phyloP scores from a whole-genome alignment of 2,797 vertebrate genomes.

The Pseudopleuronectes americanus region DNA sequence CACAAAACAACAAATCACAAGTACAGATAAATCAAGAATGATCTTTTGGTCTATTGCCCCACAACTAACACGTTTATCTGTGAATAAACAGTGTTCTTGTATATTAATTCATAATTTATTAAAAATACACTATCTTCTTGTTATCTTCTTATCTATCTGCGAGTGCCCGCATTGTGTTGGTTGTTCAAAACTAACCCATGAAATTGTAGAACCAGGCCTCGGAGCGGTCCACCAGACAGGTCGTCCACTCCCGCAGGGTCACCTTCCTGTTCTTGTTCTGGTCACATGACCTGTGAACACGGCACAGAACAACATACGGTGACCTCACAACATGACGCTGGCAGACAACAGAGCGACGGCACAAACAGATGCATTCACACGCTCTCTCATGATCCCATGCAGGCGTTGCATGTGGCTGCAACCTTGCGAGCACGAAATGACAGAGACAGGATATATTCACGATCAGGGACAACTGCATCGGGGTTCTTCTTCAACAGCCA shows the following conservation, averaged over 20 bases:
- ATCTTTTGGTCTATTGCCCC: too few relatives aligned
- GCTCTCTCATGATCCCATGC: neutral
- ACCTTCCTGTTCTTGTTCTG: conserved; percentile 82
- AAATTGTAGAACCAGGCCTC: conserved; percentile 80
- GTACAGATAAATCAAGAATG: too few relatives aligned
- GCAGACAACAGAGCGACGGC: neutral
- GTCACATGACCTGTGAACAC: conserved; percentile 80
- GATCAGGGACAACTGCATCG: conserved; percentile 18
- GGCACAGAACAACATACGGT: conserved; percentile 28
- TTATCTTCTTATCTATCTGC: neutral
- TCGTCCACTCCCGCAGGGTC: conserved; percentile 82
- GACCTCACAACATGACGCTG: conserved; percentile 15
- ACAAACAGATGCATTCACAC: conserved; percentile 14
- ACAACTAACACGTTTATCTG: neutral
- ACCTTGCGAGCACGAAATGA: neutral
- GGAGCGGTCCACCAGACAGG: conserved; percentile 78
- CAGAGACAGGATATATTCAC: neutral
- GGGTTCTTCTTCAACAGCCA: conserved; percentile 19
- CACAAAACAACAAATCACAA: too few relatives aligned
- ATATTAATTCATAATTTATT: too few relatives aligned
- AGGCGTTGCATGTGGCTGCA: conserved; percentile 3
- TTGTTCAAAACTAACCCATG: conserved; percentile 70
- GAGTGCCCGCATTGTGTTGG: neutral
- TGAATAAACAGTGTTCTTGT: too few relatives aligned
- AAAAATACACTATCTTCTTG: too few relatives aligned